Evolutionary conservation across 2,888 invertebrate species (phyloP).

Genomic region (Polyommatus iphigenia): DNA sequence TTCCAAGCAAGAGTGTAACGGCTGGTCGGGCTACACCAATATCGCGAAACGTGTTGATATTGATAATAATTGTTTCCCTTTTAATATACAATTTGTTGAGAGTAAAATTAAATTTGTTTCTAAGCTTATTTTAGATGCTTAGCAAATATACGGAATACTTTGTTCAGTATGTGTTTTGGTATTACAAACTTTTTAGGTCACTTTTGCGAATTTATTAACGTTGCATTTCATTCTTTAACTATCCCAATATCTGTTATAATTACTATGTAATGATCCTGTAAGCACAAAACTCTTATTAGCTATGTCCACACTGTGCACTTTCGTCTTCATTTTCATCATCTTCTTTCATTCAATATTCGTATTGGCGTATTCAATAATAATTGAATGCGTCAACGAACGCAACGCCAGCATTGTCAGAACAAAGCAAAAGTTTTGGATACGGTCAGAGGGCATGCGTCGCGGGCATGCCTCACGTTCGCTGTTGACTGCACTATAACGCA

Average conservation of each 20-base stretch:
- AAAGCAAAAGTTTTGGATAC: too few relatives aligned
- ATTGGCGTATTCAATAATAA: too few relatives aligned
- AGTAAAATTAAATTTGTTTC: not conserved
- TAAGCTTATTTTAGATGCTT: not conserved
- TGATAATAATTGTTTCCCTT: slow-evolving; percentile 26
- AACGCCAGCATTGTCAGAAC: too few relatives aligned
- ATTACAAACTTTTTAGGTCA: not conserved
- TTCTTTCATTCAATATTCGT: too few relatives aligned
- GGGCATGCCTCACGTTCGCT: too few relatives aligned
- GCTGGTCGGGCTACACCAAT: slow-evolving; percentile 18
- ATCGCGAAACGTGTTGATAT: slow-evolving; percentile 22
- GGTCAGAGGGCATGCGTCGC: too few relatives aligned
- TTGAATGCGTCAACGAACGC: too few relatives aligned
- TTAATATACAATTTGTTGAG: not conserved
- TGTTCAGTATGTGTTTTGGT: not conserved
- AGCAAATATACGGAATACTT: not conserved
- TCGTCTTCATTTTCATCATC: too few relatives aligned
- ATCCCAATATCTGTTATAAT: not conserved
- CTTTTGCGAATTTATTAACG: not conserved
- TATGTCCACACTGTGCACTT: too few relatives aligned
- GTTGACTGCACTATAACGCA: too few relatives aligned
- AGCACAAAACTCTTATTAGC: not conserved
- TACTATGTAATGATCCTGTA: not conserved
- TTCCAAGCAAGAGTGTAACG: slow-evolving; percentile 22
- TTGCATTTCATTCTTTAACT: not conserved